Evolutionary conservation across 2,888 invertebrate genomes (phyloP), one percentile per base, ranked within the genome.

Genomic region (Asteroscopus sphinx): DNA sequence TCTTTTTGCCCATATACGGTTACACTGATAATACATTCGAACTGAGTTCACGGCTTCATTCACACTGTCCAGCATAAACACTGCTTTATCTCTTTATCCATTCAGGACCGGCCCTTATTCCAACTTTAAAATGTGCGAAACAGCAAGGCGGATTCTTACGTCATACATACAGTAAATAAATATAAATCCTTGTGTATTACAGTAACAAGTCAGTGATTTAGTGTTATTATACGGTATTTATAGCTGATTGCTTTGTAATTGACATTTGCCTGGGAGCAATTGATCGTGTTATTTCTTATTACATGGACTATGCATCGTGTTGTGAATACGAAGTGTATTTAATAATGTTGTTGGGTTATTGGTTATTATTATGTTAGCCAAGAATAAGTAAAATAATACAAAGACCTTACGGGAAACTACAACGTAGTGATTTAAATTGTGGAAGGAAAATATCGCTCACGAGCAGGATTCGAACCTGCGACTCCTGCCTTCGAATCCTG

Each of bases 211-310:
- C 58, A 53, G 73, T 79, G 79, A 85, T 85, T 82, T 82, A 80
- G 77, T 68, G 78, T 80, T 77, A 83, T 83, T 86, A 83, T 75
- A 73, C 60, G 71, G 79, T 73, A 77, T 82, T 82, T 81, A 80
- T 76, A 76, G 74, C 71, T 80, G 85, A 85, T 84, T 81, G 79
- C 81, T 75, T 73, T 74, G 79, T 84, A 86, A 85, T 87, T 82
- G 82, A 80, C 80, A 80, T 84, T 79, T 79, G 77, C 82, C 76
- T 76, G 79, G 32, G 33, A 51, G 59, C 77, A 73, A 77, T 80
- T 77, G 79, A 70, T 74, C 55, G 56, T 54, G 61, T 57, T 57
- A 51, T 56, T 61, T 54, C 57, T 59, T 60, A 53, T 55, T 62
- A 56, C 55, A 46, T 16, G 49, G 15, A 36, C 40, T 39, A 49